Evolutionary conservation across 2,113 vertebrate species (phyloP), one percentile per base, ranked within the genome.

Genomic region (Microtus oregoni): DNA sequence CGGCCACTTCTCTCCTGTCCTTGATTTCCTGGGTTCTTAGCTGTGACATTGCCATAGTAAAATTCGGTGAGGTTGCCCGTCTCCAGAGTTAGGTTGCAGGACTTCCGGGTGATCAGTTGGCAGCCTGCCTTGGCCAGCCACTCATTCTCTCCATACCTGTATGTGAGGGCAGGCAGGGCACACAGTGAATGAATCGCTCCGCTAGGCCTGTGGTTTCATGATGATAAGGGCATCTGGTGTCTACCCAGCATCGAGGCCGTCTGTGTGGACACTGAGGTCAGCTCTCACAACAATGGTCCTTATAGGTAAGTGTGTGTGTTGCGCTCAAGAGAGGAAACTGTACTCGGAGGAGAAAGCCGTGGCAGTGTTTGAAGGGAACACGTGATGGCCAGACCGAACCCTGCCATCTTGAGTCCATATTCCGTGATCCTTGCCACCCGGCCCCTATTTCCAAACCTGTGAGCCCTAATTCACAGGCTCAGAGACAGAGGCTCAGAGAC

Each of bases 11-110:
- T 95, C 98, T 98, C 98, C 41, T 92, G 61, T 5, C 92, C 76
- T 52, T 72, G 97, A 92, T 63, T 77, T 72, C 72, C 77, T 0
- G 28, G 5, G 32, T 72, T 67, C 0, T 20, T 0, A 9, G 98
- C 98, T 0, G 93, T 97, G 73, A 99, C 98, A 65, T 94, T 73
- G 82, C 97, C 99, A 0, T 98, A 98, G 95, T 98, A 99, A 4
- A 52, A 41, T 70, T 99, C 98, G 0, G 0, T 85, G 93, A 96
- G 65, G 85, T 97, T 98, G 58, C 97, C 82, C 0, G 98, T 99
- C 89, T 98, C 99, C 14, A 0, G 0, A 0, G 98, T 98, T 79
- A 99, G 98, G 86, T 99, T 98, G 98, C 99, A 99, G 97, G 91
- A 98, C 4, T 41, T 91, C 83, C 3, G 82, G 0, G 96, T 96